Evolutionary conservation across 2,113 vertebrate genomes (phyloP).

Genomic region (Lutjanus erythropterus): DNA sequence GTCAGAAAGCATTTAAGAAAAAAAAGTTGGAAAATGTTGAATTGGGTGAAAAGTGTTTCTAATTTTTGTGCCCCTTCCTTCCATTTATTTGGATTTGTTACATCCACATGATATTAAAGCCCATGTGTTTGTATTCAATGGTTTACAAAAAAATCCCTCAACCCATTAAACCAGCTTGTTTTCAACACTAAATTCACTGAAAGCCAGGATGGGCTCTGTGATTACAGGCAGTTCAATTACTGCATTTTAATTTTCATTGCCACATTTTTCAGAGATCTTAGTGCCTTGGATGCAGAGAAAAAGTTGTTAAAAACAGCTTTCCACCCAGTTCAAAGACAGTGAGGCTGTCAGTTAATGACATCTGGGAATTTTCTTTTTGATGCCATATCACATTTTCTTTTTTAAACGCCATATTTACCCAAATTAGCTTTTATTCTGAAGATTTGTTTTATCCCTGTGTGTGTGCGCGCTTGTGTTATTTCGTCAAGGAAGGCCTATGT

Average conservation of each 20-base stretch:
- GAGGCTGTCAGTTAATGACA: constrained; percentile 82
- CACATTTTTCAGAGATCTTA: constrained; percentile 90
- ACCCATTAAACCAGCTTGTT: constrained; percentile 11
- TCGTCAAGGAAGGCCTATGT: constrained; percentile 70
- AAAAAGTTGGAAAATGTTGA: constrained; percentile 26
- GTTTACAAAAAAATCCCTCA: constrained; percentile 42
- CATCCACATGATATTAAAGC: constrained; percentile 29
- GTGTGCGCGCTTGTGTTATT: constrained; percentile 61
- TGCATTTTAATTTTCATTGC: constrained; percentile 71
- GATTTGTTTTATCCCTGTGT: constrained; percentile 32
- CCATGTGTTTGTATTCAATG: constrained; percentile 43
- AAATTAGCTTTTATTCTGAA: constrained; percentile 58
- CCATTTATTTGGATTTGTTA: constrained; percentile 20
- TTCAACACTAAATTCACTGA: constrained; percentile 36
- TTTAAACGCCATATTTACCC: constrained; percentile 66
- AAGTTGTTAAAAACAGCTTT: constrained; percentile 93
- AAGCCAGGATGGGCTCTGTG: constrained; percentile 28
- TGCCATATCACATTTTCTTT: constrained; percentile 57
- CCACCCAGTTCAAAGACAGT: constrained; percentile 91
- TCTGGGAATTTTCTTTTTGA: constrained; percentile 59
- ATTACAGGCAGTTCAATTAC: constrained; percentile 53
- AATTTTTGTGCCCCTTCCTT: not conserved
- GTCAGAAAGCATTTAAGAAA: constrained; percentile 56
- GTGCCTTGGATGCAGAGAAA: constrained; percentile 96
- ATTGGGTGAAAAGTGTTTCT: constrained; percentile 40